Base-by-base conservation (phyloP, 2,113 vertebrate genomes). In the Brachypodius melanocephalos region DNA sequence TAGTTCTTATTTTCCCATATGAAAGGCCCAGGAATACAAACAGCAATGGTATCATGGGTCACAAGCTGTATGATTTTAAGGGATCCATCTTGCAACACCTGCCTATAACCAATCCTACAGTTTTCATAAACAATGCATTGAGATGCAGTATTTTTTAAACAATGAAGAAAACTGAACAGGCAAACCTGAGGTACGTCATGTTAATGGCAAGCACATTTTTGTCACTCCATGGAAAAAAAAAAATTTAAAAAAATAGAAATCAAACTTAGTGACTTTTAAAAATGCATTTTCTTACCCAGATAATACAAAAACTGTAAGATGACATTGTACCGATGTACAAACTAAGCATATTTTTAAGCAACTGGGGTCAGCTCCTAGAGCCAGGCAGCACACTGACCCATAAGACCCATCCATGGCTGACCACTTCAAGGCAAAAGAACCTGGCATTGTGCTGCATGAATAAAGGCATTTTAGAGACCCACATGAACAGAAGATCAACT, bases 381-480 rank as follows among this genome's bases (percentile, higher is more conserved):
- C 7, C 55, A 81, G 45, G 25, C 43, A 81, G 13, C 29, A 42
- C 1, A 1, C 34, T 71, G 59, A 16, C 29, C 43, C 38, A 18
- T 0, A 0, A 32, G 32, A 67, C 43, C 42, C 1, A 1, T 51
- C 10, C 1, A 0, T 4, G 8, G 12, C 28, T 67, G 38, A 31
- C 15, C 31, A 52, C 36, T 62, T 49, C 83, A 75, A 17, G 10
- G 32, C 0, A 1, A 45, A 66, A 74, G 14, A 29, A 54, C 8
- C 20, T 75, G 43, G 42, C 14, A 48, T 17, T 1, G 1, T 28
- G 21, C 19, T 66, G 7, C 55, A 34, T 8, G 18, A 43, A 31
- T 25, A 49, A 57, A 69, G 17, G 14, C 14, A 32, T 46, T 78
- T 89, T 71, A 85, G 58, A 14, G 25, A 66, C 12, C 11, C 14